Base-by-base conservation (phyloP, 2,113 vertebrate species). In the Pelobates fuscus region DNA sequence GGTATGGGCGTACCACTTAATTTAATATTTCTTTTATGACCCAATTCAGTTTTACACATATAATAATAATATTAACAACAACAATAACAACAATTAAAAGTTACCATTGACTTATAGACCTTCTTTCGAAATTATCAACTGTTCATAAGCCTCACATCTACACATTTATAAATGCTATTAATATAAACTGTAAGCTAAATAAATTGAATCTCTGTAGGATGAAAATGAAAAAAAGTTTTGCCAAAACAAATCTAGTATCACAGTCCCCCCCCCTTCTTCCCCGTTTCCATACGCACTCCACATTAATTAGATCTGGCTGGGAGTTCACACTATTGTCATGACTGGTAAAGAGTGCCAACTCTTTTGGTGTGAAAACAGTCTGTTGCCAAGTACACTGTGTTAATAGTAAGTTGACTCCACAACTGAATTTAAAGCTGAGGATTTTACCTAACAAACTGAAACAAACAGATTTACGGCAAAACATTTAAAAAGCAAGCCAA, bases 301-400 rank as follows among this genome's bases (percentile, higher is more conserved):
- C 85, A 86, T 88, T 89, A 90, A 92, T 90, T 87, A 92, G 89
- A 84, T 83, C 86, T 90, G 89, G 88, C 78, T 77, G 87, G 82
- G 83, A 83, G 88, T 84, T 81, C 63, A 78, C 76, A 84, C 87
- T 86, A 86, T 82, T 83, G 86, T 84, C 80, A 69, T 82, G 80
- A 84, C 87, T 82, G 83, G 70, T 57, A 27, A 76, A 59, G 78
- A 74, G 84, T 89, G 90, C 91, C 90, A 92, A 88, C 85, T 84
- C 86, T 78, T 82, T 30, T 73, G 81, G 87, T 89, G 89, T 86
- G 88, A 92, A 90, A 88, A 86, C 81, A 81, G 82, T 81, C 85
- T 78, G 82, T 41, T 52, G 29, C 86, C 88, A 89, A 86, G 79
- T 85, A 84, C 73, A 69, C 82, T 86, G 70, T 80, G 78, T 67